Conservation (phyloP, 2,797 vertebrate species). For the Fringilla coelebs region DNA sequence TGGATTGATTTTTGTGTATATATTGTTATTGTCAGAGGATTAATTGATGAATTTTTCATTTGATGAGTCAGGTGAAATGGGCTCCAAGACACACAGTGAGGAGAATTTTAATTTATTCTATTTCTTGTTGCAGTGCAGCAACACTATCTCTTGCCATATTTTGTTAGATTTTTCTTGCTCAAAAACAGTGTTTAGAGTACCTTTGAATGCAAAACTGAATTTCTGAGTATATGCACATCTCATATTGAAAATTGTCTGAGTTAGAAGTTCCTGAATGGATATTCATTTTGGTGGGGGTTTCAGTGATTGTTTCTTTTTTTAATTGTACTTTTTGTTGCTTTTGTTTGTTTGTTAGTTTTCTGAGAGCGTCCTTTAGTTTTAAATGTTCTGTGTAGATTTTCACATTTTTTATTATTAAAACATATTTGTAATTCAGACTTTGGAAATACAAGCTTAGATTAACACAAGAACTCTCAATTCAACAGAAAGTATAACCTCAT, state of each 20-base stretch:
- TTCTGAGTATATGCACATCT: neutral
- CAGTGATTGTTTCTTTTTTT: neutral
- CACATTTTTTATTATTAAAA: neutral
- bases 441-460: neutral
- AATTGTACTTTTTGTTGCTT: neutral
- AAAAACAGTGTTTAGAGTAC: neutral
- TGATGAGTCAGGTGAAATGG: conserved; percentile 82
- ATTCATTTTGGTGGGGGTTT: neutral
- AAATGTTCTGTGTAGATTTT: neutral
- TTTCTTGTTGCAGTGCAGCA: conserved; percentile 64
- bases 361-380: neutral
- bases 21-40: conserved; percentile 87
- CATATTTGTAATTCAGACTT: neutral
- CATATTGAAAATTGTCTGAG: neutral
- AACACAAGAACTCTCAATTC: neutral
- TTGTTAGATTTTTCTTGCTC: conserved; percentile 58
- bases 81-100: conserved; percentile 73
- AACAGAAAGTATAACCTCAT: neutral
- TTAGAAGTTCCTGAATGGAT: neutral
- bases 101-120: conserved; percentile 81
- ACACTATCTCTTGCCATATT: conserved; percentile 62
- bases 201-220: neutral
- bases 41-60: conserved; percentile 90
- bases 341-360: neutral
- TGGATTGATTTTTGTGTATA: conserved; percentile 84